phyloP scores from a whole-genome alignment of 2,888 invertebrate genomes.

The Malthinus flaveolus region DNA sequence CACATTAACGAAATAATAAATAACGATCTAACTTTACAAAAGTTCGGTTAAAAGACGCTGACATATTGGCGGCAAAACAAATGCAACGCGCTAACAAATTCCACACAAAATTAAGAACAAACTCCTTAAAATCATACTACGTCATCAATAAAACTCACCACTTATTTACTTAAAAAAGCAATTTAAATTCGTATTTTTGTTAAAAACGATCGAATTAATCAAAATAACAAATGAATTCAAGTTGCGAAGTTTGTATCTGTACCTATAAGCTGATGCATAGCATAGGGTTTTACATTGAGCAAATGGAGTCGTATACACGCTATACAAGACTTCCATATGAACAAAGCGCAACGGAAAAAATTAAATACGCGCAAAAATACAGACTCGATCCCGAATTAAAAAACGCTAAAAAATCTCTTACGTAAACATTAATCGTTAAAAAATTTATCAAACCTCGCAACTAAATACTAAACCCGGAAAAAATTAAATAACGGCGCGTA shows the following conservation, averaged over 20 bases:
- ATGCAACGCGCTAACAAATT: constrained; percentile 38
- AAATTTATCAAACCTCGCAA: constrained; percentile 39
- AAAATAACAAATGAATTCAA: not conserved
- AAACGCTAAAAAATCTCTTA: constrained; percentile 43
- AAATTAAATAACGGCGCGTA: constrained; percentile 38
- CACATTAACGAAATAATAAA: not conserved
- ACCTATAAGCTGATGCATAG: constrained; percentile 39
- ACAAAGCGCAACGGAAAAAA: constrained; percentile 49
- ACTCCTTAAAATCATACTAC: constrained; percentile 47
- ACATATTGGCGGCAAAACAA: constrained; percentile 49
- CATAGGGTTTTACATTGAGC: constrained; percentile 51
- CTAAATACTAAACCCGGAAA: constrained; percentile 26
- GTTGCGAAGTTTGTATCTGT: constrained; percentile 29
- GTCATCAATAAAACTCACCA: constrained; percentile 53
- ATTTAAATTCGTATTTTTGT: not conserved
- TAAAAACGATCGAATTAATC: constrained; percentile 4
- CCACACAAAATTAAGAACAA: constrained; percentile 43
- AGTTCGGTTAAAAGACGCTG: constrained; percentile 21
- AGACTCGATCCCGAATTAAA: constrained; percentile 28
- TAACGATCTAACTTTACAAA: constrained; percentile 2
- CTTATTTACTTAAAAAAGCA: constrained; percentile 33
- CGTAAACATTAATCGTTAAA: constrained; percentile 39
- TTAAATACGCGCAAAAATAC: constrained; percentile 30
- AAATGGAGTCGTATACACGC: constrained; percentile 56
- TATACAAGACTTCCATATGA: constrained; percentile 53